Conservation (phyloP, 23 tunicate genomes). For the Phallusia fumigata region DNA sequence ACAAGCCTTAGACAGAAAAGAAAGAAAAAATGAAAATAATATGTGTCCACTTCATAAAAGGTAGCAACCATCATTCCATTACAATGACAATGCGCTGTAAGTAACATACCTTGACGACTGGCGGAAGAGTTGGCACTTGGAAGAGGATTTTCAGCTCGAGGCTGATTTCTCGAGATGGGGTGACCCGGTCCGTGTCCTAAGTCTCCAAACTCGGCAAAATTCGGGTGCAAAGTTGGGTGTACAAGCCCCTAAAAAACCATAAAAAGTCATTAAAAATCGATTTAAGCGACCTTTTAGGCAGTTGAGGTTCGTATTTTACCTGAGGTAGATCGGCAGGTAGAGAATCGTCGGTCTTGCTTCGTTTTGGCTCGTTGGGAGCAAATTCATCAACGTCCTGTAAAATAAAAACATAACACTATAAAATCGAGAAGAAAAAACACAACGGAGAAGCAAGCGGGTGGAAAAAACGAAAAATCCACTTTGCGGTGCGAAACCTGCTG, state of each 20-base stretch:
- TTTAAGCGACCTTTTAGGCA: too few species aligned
- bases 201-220: slow-evolving; percentile 50
- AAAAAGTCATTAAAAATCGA: background rate
- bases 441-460: background rate
- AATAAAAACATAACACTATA: background rate
- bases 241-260: slow-evolving; percentile 17
- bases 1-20: too few species aligned
- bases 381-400: slow-evolving; percentile 43
- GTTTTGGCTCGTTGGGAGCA: slow-evolving; percentile 17
- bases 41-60: too few species aligned
- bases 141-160: background rate
- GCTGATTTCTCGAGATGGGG: background rate
- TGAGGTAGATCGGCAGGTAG: slow-evolving; percentile 36
- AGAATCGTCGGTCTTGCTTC: slow-evolving; percentile 32
- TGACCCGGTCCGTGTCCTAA: slow-evolving; percentile 1
- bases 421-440: too few species aligned
- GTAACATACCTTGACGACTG: background rate
- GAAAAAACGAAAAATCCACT: too few species aligned
- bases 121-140: background rate
- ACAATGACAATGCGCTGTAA: too few species aligned
- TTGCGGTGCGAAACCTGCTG: too few species aligned
- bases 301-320: too few species aligned
- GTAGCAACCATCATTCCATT: too few species aligned
- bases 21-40: too few species aligned
- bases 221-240: slow-evolving; percentile 56